phyloP scores from a whole-genome alignment of 2,113 vertebrate species.

The Laticauda colubrina region DNA sequence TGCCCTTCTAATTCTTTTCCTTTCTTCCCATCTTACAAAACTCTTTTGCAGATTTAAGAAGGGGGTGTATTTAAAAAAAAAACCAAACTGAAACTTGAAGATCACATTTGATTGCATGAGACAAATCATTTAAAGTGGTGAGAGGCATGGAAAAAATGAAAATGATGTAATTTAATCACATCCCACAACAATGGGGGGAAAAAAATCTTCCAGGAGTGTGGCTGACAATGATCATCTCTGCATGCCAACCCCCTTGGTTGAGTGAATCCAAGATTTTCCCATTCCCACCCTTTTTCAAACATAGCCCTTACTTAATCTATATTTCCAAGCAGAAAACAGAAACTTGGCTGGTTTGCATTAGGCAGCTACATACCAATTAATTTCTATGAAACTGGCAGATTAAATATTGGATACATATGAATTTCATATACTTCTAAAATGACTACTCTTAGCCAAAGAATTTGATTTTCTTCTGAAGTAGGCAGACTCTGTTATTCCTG shows the following conservation, averaged over 20 bases:
- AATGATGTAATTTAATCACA: conserved; percentile 71
- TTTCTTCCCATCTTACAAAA: conserved; percentile 66
- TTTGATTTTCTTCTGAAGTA: background rate
- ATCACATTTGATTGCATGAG: conserved; percentile 71
- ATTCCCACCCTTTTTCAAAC: conserved; percentile 29
- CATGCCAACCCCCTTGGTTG: conserved; percentile 57
- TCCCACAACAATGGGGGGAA: conserved; percentile 61
- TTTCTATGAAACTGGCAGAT: conserved; percentile 50
- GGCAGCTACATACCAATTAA: conserved; percentile 40
- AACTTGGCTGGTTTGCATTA: conserved; percentile 56
- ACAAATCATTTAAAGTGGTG: conserved; percentile 68
- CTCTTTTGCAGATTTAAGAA: conserved; percentile 46
- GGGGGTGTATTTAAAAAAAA: conserved; percentile 29
- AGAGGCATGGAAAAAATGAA: conserved; percentile 71
- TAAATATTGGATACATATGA: conserved; percentile 41
- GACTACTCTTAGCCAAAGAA: background rate
- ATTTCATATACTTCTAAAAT: conserved; percentile 21
- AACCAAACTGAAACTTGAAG: conserved; percentile 58
- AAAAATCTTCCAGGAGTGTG: conserved; percentile 56
- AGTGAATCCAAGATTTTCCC: conserved; percentile 55
- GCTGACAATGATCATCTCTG: conserved; percentile 59
- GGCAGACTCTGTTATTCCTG: background rate
- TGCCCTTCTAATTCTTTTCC: conserved; percentile 49
- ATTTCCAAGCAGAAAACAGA: conserved; percentile 56
- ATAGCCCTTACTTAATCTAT: conserved; percentile 41